Conservation (phyloP, 1,140 invertebrate genomes). For the Temnothorax curvispinosus region DNA sequence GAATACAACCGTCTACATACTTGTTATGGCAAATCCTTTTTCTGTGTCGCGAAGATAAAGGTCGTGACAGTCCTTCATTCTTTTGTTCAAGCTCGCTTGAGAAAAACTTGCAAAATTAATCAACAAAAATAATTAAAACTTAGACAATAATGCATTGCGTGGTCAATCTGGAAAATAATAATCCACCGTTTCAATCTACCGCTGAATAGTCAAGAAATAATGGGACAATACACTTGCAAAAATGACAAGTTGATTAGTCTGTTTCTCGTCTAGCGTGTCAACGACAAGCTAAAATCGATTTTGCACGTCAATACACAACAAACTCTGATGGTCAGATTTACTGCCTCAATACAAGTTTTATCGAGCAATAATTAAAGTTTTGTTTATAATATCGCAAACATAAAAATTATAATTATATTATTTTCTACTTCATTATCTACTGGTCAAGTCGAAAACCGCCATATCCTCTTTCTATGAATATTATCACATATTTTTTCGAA, state of each 20-base stretch:
- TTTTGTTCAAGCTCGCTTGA: neutral
- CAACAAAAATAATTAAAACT: neutral
- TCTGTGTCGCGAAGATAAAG: neutral
- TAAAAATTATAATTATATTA: neutral
- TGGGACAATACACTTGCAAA: constrained; percentile 13
- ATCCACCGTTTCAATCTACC: constrained; percentile 4
- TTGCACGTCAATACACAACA: neutral
- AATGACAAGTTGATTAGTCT: constrained; percentile 9
- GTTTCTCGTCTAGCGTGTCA: constrained; percentile 15
- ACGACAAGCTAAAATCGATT: constrained; percentile 26
- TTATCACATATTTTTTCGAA: neutral
- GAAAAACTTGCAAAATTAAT: constrained; percentile 5
- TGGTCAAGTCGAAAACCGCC: neutral
- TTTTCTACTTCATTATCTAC: neutral
- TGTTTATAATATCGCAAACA: neutral
- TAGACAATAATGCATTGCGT: neutral
- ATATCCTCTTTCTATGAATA: neutral
- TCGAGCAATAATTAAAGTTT: neutral
- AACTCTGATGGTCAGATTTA: neutral
- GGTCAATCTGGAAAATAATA: constrained; percentile 13
- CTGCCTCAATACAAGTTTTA: neutral
- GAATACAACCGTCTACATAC: constrained; percentile 8
- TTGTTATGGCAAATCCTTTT: constrained; percentile 13
- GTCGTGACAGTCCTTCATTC: neutral
- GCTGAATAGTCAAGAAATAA: neutral